Percentiles rank a stretch among this genome's conserved stretches.
phyloP scores from a whole-genome alignment of 2,888 invertebrate genomes.

The Pseudococcus viburni region DNA sequence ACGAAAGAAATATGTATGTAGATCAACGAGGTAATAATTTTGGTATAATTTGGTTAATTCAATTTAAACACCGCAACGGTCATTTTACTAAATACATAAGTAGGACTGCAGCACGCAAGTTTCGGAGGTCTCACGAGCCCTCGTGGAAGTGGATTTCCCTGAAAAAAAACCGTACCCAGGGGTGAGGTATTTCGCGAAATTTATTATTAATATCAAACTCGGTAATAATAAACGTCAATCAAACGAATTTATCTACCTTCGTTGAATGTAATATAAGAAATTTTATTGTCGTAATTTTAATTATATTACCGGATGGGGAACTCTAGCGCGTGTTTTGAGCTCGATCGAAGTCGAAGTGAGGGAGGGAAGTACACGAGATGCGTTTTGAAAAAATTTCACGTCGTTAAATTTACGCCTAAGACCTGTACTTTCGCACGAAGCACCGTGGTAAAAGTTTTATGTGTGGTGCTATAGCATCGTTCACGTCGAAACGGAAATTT shows the following conservation, averaged over 20 bases:
- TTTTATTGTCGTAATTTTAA: constrained; percentile 44
- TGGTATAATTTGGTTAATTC: background rate
- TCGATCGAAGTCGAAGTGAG: background rate
- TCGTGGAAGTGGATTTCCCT: background rate
- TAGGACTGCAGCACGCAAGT: background rate
- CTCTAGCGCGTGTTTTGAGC: background rate
- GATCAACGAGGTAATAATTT: background rate
- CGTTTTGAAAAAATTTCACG: constrained; percentile 14
- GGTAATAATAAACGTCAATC: constrained; percentile 44
- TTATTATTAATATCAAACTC: constrained; percentile 35
- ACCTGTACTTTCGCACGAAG: constrained; percentile 9
- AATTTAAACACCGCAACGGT: background rate
- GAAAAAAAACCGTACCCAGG: background rate
- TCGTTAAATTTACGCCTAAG: constrained; percentile 37
- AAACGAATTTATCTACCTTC: constrained; percentile 21
- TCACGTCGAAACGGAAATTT: constrained; percentile 36
- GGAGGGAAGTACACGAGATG: background rate
- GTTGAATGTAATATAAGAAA: constrained; percentile 11
- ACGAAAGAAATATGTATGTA: background rate
- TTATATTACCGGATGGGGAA: constrained; percentile 10
- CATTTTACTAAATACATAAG: background rate
- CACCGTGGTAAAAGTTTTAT: constrained; percentile 2
- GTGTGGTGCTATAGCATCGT: background rate
- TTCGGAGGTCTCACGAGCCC: background rate
- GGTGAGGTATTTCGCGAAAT: background rate